These are phyloP conservation scores for Dusona sp. DNA, from an alignment of 2,888 invertebrate species.

Conservation along the genomic window DNA sequence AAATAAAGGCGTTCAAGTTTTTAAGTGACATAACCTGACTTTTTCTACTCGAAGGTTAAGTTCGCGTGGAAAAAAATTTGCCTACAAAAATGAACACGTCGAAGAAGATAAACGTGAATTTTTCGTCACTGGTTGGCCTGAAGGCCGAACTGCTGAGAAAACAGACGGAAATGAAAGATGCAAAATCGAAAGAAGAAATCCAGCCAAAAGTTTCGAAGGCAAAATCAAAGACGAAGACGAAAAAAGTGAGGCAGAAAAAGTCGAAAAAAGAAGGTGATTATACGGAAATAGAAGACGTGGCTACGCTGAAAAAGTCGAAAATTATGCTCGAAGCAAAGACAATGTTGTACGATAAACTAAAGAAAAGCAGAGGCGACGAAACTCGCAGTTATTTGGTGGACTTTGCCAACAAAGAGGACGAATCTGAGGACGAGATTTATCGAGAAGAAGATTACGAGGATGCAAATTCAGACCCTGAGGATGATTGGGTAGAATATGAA, in stretches of 20 bases:
- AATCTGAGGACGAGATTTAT: conserved; percentile 66
- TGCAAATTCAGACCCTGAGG: conserved; percentile 79
- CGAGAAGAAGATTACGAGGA: conserved; percentile 75
- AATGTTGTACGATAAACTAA: conserved; percentile 79
- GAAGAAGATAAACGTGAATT: conserved; percentile 81
- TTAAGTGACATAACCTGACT: conserved; percentile 52
- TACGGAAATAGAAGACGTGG: conserved; percentile 78
- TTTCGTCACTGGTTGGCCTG: conserved; percentile 88
- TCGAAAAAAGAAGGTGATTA: conserved; percentile 75
- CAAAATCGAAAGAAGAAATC: conserved; percentile 87
- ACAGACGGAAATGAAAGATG: conserved; percentile 92
- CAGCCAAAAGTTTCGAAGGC: conserved; percentile 68
- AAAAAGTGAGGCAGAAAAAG: conserved; percentile 80
- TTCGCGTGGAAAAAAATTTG: background rate
- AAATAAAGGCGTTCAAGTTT: conserved; percentile 7
- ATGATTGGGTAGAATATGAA: conserved; percentile 93
- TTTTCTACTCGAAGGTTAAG: conserved; percentile 5
- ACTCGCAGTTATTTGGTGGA: conserved; percentile 81
- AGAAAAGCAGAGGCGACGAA: conserved; percentile 76
- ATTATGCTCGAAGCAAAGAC: conserved; percentile 82
- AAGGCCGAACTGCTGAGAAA: conserved; percentile 96
- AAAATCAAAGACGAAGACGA: conserved; percentile 80
- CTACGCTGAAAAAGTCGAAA: conserved; percentile 82
- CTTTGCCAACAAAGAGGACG: conserved; percentile 79
- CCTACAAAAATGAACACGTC: conserved; percentile 77